Evolutionary conservation across 2,888 invertebrate species (phyloP), one percentile per base, ranked within the genome.

Genomic region (Aspidiotus destructor): DNA sequence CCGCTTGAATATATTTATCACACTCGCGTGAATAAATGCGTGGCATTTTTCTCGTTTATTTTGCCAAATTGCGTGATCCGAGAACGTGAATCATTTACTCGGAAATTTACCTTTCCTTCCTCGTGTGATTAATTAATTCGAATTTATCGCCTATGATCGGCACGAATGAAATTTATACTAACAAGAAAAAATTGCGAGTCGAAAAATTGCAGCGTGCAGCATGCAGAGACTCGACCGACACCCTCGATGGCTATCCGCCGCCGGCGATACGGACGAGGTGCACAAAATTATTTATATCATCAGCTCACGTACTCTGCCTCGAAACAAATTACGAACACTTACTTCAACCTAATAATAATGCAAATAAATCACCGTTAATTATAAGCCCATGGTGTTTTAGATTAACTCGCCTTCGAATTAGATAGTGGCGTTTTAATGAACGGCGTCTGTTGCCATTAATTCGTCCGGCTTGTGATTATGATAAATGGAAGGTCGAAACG

Each of bases 331-430:
- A 65, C 65, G 57, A 57, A 65, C 65, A 65, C 65, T 28, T 28
- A 28, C 28, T 65, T 65, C 58, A 65, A 65, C 65, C 65, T 58
- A 65, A 65, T 65, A 65, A 65, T 65, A 65, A 65, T 58, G 58
- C 58, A 57, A 65, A 65, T 65, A 65, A 65, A 65, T 65, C 65
- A 65, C 65, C 65, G 65, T 65, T 65, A 65, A 65, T 65, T 65
- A 65, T 65, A 65, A 65, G 65, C 65, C 58, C 57, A 58, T 65
- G 65, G 28, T 28, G 28, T 28, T 65, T n/a, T 65, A 65, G 65
- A 65, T 65, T 65, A 65, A 65, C 65, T 65, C 65, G 65, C 44
- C 16, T 55, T 65, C 48, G 65, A 57, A 65, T 65, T 65, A 65
- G 65, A 65, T 65, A 65, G 65, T 65, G 65, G 65, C 58, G 57